These are phyloP conservation scores for Hydriomena furcata DNA, from an alignment of 2,888 invertebrate species.

Conservation along the genomic window DNA sequence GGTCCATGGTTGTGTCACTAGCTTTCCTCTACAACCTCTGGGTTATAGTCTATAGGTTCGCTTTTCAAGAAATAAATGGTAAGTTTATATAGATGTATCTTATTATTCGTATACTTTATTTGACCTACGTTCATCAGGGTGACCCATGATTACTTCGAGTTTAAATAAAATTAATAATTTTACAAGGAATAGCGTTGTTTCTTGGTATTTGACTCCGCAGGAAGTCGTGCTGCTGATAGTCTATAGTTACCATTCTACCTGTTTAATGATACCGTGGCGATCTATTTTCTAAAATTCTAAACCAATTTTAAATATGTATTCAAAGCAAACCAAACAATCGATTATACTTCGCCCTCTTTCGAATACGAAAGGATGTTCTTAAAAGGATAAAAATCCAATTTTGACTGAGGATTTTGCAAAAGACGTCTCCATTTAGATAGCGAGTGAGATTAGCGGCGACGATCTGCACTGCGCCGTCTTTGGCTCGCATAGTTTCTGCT, in stretches of 20 bases:
- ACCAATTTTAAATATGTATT: constrained; percentile 2
- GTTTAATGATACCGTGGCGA: not conserved
- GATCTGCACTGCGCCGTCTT: constrained; percentile 58
- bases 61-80: constrained; percentile 98
- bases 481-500: constrained; percentile 58
- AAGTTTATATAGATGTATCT: constrained; percentile 63
- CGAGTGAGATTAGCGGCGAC: constrained; percentile 56
- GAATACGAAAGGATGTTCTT: constrained; percentile 45
- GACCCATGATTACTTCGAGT: too few species aligned
- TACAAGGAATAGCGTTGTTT: too few species aligned
- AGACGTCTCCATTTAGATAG: constrained; percentile 62
- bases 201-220: too few species aligned
- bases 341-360: constrained; percentile 33
- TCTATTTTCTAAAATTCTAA: too few species aligned
- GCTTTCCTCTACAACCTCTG: constrained; percentile 98
- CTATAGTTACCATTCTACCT: too few species aligned
- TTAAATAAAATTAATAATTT: too few species aligned
- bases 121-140: too few species aligned
- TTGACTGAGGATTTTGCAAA: constrained; percentile 62
- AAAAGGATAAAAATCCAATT: constrained; percentile 64
- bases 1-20: constrained; percentile 98
- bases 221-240: too few species aligned
- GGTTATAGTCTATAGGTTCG: constrained; percentile 99
- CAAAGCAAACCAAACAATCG: constrained; percentile 23
- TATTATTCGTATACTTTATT: too few species aligned